Evolutionary conservation across 2,888 invertebrate genomes (phyloP), one percentile per base, ranked within the genome.

Genomic region (Macrophya annulata): DNA sequence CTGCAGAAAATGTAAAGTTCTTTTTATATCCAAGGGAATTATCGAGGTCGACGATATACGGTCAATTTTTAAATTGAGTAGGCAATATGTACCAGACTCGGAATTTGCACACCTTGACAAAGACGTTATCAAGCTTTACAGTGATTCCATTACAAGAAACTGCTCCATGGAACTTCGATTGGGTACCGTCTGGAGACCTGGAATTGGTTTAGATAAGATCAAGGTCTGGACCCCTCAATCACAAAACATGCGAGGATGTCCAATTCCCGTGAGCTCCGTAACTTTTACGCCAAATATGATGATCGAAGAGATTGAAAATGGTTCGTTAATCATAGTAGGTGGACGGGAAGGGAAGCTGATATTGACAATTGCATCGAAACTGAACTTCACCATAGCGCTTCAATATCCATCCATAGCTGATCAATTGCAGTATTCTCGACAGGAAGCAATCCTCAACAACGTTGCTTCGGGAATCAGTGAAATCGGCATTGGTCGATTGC

Each of bases 401-500:
- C 62, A 21, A 40, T 21, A 62, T 62, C 81, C 81, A 21, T 81
- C 81, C 10, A 21, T 62, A 0, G 81, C 4, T 5, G 62, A 81
- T 43, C 59, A 51, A 40, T 1, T 81, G 21, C 62, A 62, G 43
- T 62, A 40, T 51, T 81, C 81, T 12, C 8, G 59, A 0, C 62
- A 81, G 62, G 59, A 31, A 43, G 40, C 81, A 12, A 81, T 81
- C n/a, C 40, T 40, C 2, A 62, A 43, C 10, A 43, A 81, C 43
- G 62, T 81, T 43, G 37, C 12, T 40, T 5, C n/a, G 37, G 81
- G 62, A 43, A 81, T 21, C 8, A 62, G 40, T 21, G 81, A 81
- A 62, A 81, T 81, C 8, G 81, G 81, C 21, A 81, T 81, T 43
- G 81, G 81, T 25, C 40, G 81, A 43, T 81, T 81, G 9, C 81